These are phyloP conservation scores for Cisticola juncidis DNA, from an alignment of 2,113 vertebrate species.

Conservation along the genomic window DNA sequence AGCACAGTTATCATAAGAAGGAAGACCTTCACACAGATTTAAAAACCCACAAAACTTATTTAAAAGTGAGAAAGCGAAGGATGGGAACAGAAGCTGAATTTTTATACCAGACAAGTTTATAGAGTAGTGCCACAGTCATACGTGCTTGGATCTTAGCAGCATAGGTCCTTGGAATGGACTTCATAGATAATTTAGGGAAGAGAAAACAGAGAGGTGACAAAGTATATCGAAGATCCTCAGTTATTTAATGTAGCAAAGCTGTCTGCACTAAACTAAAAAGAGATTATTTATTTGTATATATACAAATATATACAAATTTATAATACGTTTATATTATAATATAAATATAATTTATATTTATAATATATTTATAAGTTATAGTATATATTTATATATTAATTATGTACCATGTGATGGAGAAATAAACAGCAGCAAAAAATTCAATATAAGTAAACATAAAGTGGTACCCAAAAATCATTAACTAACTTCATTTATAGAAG, in stretches of 20 bases:
- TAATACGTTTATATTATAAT: too few species aligned
- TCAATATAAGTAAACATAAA: background rate
- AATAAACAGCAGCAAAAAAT: background rate
- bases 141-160: background rate
- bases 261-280: background rate
- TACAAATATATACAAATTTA: too few species aligned
- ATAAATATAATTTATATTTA: too few species aligned
- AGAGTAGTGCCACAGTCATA: background rate
- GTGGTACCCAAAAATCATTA: background rate
- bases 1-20: background rate
- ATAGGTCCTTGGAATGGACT: rapidly evolving
- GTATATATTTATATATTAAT: background rate
- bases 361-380: too few species aligned
- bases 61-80: background rate
- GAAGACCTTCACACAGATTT: background rate
- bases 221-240: background rate
- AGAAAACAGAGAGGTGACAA: background rate
- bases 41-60: background rate
- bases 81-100: background rate
- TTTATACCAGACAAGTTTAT: background rate
- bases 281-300: background rate
- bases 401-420: background rate
- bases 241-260: background rate
- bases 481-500: background rate
- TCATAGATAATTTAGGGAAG: background rate